Evolutionary conservation across 1,140 invertebrate genomes (phyloP).

Genomic region (Zaprionus capensis): DNA sequence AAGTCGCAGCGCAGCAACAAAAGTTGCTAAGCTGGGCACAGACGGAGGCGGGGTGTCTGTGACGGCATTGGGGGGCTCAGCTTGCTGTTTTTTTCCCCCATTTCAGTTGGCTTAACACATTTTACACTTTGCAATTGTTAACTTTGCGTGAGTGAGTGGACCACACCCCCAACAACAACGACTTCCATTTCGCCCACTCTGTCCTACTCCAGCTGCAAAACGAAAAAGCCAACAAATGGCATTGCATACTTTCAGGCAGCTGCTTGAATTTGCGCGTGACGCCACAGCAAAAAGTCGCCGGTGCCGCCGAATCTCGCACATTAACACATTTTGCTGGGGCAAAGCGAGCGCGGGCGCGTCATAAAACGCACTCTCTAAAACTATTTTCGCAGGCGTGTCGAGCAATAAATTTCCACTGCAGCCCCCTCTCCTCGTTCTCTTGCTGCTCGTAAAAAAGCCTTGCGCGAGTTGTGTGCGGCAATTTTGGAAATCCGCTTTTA

Average conservation of each 20-base stretch:
- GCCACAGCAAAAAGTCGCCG: slow-evolving; percentile 47
- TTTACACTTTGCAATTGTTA: slow-evolving; percentile 82
- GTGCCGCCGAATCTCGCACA: slow-evolving; percentile 64
- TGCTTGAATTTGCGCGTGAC: slow-evolving; percentile 47
- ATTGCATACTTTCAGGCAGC: slow-evolving; percentile 63
- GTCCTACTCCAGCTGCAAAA: slow-evolving; percentile 14
- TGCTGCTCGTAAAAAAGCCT: slow-evolving; percentile 64
- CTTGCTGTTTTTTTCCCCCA: slow-evolving; percentile 44
- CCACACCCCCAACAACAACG: slow-evolving; percentile 10
- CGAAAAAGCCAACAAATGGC: slow-evolving; percentile 20
- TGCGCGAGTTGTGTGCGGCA: slow-evolving; percentile 36
- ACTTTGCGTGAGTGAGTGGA: slow-evolving; percentile 36
- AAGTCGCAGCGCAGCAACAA: slow-evolving; percentile 76
- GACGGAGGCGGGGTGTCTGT: not conserved
- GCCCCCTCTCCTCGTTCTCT: slow-evolving; percentile 1
- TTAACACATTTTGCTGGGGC: slow-evolving; percentile 67
- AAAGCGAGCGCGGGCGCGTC: slow-evolving; percentile 15
- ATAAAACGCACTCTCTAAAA: slow-evolving; percentile 78
- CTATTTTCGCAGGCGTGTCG: slow-evolving; percentile 74
- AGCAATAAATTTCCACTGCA: slow-evolving; percentile 61
- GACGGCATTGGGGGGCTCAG: not conserved
- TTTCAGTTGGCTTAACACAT: slow-evolving; percentile 82
- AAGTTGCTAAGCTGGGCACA: slow-evolving; percentile 64
- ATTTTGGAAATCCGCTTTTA: slow-evolving; percentile 75
- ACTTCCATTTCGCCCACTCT: not conserved